phyloP scores from a whole-genome alignment of 2,113 vertebrate species.

The Zosterops borbonicus region DNA sequence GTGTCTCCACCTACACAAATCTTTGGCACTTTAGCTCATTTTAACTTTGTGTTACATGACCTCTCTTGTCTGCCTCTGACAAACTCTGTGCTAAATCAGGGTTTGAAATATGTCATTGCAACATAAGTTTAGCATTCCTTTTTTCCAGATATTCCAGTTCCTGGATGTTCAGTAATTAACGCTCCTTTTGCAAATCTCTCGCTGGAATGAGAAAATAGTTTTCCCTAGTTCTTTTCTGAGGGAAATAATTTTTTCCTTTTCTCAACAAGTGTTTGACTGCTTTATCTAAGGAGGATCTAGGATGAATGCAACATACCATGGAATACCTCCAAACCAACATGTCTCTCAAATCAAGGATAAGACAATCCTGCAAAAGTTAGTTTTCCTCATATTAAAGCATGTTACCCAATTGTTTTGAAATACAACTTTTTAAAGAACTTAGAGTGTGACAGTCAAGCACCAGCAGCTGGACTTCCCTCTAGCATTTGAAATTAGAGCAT shows the following conservation, averaged over 20 bases:
- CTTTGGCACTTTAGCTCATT: background rate
- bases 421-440: background rate
- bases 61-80: background rate
- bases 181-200: background rate
- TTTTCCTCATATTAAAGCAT: background rate
- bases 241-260: background rate
- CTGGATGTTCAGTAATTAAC: background rate
- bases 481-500: background rate
- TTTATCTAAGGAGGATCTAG: background rate
- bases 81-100: background rate
- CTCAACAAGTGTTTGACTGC: background rate
- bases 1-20: background rate
- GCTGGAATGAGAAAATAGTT: background rate
- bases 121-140: background rate
- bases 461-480: background rate
- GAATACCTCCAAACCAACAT: background rate
- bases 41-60: background rate
- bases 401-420: background rate
- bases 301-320: background rate
- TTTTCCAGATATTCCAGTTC: slow-evolving; percentile 8
- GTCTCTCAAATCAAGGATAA: background rate
- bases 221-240: background rate
- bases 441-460: background rate
- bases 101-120: background rate
- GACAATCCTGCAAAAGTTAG: background rate